These are phyloP conservation scores for Gasterosteus aculeatus DNA, from an alignment of 2,113 vertebrate species.

Conservation along the genomic window DNA sequence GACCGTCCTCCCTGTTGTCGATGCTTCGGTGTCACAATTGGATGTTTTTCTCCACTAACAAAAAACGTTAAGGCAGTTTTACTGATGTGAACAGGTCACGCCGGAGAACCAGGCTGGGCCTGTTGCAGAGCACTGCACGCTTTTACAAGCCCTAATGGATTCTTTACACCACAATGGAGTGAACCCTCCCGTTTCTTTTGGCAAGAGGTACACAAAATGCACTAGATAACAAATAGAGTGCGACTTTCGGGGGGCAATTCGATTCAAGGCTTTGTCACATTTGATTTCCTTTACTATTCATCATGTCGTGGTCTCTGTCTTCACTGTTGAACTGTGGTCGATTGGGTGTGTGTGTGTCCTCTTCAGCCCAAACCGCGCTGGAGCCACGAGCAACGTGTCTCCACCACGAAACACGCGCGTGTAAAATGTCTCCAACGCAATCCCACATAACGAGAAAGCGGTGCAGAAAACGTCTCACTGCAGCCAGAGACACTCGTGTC, in stretches of 20 bases:
- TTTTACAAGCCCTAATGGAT: background rate
- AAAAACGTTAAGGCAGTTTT: background rate
- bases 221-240: background rate
- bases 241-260: background rate
- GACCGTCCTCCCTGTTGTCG: background rate
- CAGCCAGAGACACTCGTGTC: slow-evolving; percentile 1
- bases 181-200: background rate
- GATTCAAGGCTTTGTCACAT: background rate
- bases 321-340: background rate
- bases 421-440: background rate
- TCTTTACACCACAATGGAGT: background rate
- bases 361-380: too few relatives aligned
- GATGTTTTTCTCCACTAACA: background rate
- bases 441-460: background rate
- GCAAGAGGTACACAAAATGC: background rate
- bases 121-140: background rate
- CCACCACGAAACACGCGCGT: background rate
- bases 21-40: slow-evolving; percentile 1
- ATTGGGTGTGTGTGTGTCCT: background rate
- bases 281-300: background rate
- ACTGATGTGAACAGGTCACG: background rate
- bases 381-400: background rate
- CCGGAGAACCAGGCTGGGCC: background rate
- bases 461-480: background rate
- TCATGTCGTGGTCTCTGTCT: background rate